These are phyloP conservation scores for Cygnus olor DNA, from an alignment of 2,797 vertebrate genomes.

Conservation along the genomic window DNA sequence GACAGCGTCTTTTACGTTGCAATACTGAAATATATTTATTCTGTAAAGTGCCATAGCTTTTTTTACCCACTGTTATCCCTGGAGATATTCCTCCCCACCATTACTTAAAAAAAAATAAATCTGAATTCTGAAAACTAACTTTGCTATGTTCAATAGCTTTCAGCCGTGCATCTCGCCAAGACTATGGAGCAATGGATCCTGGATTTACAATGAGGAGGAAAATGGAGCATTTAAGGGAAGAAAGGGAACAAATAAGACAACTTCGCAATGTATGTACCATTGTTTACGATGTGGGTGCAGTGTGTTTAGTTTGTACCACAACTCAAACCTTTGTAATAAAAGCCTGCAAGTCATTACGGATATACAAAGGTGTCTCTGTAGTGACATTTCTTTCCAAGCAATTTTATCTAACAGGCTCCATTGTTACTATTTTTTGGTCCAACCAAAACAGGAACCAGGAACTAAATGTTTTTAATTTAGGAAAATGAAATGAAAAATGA, in stretches of 20 bases:
- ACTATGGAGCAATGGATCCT: conserved; percentile 87
- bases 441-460: neutral
- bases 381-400: neutral
- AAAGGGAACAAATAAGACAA: conserved; percentile 93
- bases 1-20: neutral
- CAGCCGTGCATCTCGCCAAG: conserved; percentile 86
- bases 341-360: neutral
- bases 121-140: neutral
- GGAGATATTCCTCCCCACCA: too few species aligned
- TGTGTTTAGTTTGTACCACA: neutral
- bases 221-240: conserved; percentile 97
- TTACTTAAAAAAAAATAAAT: neutral
- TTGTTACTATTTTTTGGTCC: neutral
- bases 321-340: neutral
- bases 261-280: conserved; percentile 87
- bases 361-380: neutral
- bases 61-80: too few species aligned
- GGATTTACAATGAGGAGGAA: conserved; percentile 99
- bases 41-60: neutral
- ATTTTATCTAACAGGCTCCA: neutral
- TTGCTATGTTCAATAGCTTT: conserved; percentile 83
- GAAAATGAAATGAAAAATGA: neutral
- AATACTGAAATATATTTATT: neutral
- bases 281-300: neutral
- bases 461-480: neutral